A percentile compares a stretch with the other conserved stretches of the same genome.
phyloP scores from a whole-genome alignment of 2,113 vertebrate species.

The Turdus rufiventris region DNA sequence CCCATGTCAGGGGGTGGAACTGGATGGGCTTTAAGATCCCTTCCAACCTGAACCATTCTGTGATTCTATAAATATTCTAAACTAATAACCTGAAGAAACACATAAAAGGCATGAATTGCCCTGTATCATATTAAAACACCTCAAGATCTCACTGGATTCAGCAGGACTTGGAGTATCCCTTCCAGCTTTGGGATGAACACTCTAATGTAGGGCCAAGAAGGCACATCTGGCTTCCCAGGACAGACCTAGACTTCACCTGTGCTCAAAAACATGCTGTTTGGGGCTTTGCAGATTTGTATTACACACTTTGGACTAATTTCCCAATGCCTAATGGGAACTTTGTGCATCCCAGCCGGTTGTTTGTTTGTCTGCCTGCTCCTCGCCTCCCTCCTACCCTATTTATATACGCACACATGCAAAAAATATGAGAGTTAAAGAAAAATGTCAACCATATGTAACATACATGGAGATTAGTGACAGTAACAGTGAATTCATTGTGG shows the following conservation, averaged over 20 bases:
- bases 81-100: background rate
- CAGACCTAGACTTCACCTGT: background rate
- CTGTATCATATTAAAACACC: accelerated
- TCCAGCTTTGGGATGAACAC: background rate
- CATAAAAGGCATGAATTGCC: background rate
- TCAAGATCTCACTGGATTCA: background rate
- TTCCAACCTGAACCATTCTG: background rate
- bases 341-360: slow-evolving; percentile 40
- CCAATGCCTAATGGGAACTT: slow-evolving; percentile 17
- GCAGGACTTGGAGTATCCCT: background rate
- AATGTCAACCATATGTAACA: slow-evolving; percentile 59
- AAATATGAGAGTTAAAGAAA: slow-evolving; percentile 57
- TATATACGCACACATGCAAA: slow-evolving; percentile 48
- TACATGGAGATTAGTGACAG: slow-evolving; percentile 53
- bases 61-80: background rate
- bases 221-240: slow-evolving; percentile 15
- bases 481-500: slow-evolving; percentile 59
- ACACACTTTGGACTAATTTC: background rate
- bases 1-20: background rate
- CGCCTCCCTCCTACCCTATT: slow-evolving; percentile 37
- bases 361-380: slow-evolving; percentile 58
- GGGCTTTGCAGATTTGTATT: background rate
- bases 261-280: background rate
- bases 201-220: background rate
- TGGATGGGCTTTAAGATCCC: background rate